phyloP scores from a whole-genome alignment of 2,113 vertebrate species.

The western clawed frog (Xenopus tropicalis) region UCB_Xtro_10.0 CM004446.2:124564001-124564500 shows the following conservation, averaged over 20 bases:
- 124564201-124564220: conserved; percentile 4
- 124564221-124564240: conserved; percentile 14
- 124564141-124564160: background rate
- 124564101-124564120: conserved; percentile 1
- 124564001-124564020: too few relatives aligned
- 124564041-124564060: too few relatives aligned
- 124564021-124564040: too few relatives aligned
- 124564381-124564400: too few relatives aligned
- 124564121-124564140: conserved; percentile 3
- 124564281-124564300: background rate
- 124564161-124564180: conserved; percentile 11
- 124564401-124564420: too few relatives aligned
- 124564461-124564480: too few relatives aligned
- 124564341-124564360: background rate
- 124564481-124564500: too few relatives aligned
- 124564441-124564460: too few relatives aligned
- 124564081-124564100: too few relatives aligned
- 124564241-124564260: conserved; percentile 13
- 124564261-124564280: conserved; percentile 3
- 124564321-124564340: background rate
- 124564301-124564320: conserved; percentile 4
- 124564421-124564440: too few relatives aligned
- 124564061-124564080: too few relatives aligned
- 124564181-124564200: conserved; percentile 8
- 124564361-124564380: too few relatives aligned